Evolutionary conservation across 2,113 vertebrate species (phyloP).

Genomic region (Fulica atra): DNA sequence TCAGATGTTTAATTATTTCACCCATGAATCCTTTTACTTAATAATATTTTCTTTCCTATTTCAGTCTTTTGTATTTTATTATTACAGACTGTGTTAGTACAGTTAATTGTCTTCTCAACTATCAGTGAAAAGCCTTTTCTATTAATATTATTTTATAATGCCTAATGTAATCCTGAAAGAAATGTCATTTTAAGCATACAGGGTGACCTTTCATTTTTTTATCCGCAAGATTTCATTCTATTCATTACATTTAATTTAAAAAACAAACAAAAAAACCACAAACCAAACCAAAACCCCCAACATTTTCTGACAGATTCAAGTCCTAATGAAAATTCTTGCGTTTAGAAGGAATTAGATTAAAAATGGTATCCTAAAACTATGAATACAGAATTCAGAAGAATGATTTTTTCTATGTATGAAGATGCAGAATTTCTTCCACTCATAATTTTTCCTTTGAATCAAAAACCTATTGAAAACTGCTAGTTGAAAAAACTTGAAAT

Average conservation of each 20-base stretch:
- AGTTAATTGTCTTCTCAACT: neutral
- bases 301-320: neutral
- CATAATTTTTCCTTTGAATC: neutral
- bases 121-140: neutral
- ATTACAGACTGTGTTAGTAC: neutral
- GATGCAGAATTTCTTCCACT: neutral
- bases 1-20: neutral
- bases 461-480: neutral
- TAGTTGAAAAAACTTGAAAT: neutral
- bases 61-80: neutral
- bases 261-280: neutral
- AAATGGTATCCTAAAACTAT: neutral
- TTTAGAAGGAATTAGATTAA: neutral
- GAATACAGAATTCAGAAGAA: neutral
- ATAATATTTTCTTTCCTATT: neutral
- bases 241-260: neutral
- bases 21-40: neutral
- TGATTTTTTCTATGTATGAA: neutral
- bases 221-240: neutral
- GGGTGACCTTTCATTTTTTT: neutral
- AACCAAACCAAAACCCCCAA: neutral
- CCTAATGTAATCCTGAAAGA: neutral
- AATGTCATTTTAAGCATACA: neutral
- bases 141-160: neutral
- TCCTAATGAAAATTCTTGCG: neutral